A percentile compares a stretch with the other conserved stretches of the same genome.
Evolutionary conservation across 2,888 invertebrate species (phyloP).

Genomic region (Trissolcus brochymenae): DNA sequence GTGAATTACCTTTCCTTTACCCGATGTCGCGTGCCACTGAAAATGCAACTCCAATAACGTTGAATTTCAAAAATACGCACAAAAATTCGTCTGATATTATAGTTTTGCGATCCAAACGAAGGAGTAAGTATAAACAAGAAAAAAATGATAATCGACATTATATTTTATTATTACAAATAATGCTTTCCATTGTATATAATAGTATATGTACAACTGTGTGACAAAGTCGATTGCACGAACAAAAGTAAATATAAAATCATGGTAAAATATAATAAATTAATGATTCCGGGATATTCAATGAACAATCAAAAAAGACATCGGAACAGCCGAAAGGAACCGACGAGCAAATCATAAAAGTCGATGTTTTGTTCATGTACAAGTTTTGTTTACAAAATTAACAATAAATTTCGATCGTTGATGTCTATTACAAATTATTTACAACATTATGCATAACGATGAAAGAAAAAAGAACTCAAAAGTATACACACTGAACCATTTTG

Average conservation of each 20-base stretch:
- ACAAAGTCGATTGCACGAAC: conserved; percentile 54
- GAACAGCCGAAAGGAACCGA: neutral
- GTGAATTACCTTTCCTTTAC: conserved; percentile 67
- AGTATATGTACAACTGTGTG: conserved; percentile 38
- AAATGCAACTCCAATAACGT: conserved; percentile 70
- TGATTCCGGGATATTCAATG: conserved; percentile 17
- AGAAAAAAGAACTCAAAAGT: conserved; percentile 14
- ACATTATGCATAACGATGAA: conserved; percentile 31
- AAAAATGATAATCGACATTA: conserved; percentile 32
- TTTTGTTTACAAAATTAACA: neutral
- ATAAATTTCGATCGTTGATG: conserved; percentile 26
- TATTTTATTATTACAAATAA: conserved; percentile 42
- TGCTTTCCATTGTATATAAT: conserved; percentile 39
- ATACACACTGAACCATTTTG: conserved; percentile 16
- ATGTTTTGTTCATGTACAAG: neutral
- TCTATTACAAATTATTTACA: conserved; percentile 37
- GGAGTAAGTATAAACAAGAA: conserved; percentile 15
- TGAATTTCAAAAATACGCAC: neutral
- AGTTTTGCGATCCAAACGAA: conserved; percentile 4
- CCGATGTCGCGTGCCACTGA: conserved; percentile 69
- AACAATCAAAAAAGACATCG: conserved; percentile 10
- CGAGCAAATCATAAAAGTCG: neutral
- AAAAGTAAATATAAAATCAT: conserved; percentile 35
- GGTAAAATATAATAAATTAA: conserved; percentile 15
- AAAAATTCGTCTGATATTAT: no score